Base-by-base conservation (phyloP, 1,140 invertebrate species). In the Drosophila ficusphila region DNA sequence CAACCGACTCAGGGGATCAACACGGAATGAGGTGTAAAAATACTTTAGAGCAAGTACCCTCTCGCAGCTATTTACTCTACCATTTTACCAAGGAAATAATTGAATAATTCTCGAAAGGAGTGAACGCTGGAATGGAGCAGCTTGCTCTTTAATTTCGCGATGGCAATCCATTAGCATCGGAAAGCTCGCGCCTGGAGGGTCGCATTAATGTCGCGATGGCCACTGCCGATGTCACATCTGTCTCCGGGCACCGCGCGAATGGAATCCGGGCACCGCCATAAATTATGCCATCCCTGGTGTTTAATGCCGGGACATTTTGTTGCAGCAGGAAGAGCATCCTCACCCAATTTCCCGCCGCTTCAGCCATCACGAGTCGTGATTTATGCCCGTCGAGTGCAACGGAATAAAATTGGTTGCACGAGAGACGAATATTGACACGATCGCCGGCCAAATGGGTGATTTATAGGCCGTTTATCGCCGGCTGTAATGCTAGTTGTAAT, bases 381-480 rank as follows among this genome's bases (percentile, higher is more conserved):
- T 86, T 81, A 86, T 86, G 62, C 47, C 23, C 72, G 34, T 46
- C 62, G 64, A 88, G 72, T 65, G 76, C 67, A 76, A 48, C 77
- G 72, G 76, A 79, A 86, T 81, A 79, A 86, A 85, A 85, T 73
- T 62, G 67, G 57, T 64, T 69, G 64, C 74, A 73, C 34, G 51
- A 76, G 73, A 65, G 49, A 46, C 49, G 72, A 74, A 86, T 86
- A 82, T 85, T 75, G 81, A 86, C 70, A 77, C 76, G 82, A 85
- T 85, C 81, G 71, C 49, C 16, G 25, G 46, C 51, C 79, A 81
- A 81, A 29, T 69, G 67, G 53, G 51, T 85, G 76, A 85, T 86
- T 86, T 86, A 86, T 86, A 58, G 72, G 68, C 68, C 64, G 64
- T 88, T 86, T 88, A 86, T 81, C 62, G 54, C 16, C n/a, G 11